Evolutionary conservation across 2,888 invertebrate genomes (phyloP), one percentile per base, ranked within the genome.

Genomic region (Himalopsyche tibetana): DNA sequence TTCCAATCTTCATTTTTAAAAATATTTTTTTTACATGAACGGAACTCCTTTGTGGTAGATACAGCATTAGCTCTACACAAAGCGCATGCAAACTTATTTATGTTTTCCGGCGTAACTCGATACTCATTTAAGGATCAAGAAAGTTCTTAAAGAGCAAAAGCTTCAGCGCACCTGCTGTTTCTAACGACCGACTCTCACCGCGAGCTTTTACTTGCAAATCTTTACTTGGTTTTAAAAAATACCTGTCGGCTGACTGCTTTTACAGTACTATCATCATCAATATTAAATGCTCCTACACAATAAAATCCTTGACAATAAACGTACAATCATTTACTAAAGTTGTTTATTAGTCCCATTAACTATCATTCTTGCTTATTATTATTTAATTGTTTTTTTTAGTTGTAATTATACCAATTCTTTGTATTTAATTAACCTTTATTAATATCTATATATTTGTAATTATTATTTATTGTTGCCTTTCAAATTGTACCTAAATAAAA

Each of bases 81-180:
- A 79, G 40, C 79, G 42, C 17, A 45, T 12, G 81, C 12, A 81
- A 51, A 79, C 84, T 84, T 82, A 85, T 85, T 84, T 85, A 85
- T 82, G 82, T 69, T 74, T 63, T 82, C 63, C 79, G 56, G 56
- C 55, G 86, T 63, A 83, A 84, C 86, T 86, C 55, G 28, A 51
- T 45, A 74, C 82, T 86, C 55, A 55, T 80, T 84, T 28, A 55
- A 80, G 84, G 82, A 81, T 55, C 83, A 84, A 40, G 69, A 84
- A 84, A 51, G 84, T 86, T 85, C 84, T 86, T 86, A 83, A 82
- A 28, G 28, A 81, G 63, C 55, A 84, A 69, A 80, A 51, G 55
- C 83, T 84, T 84, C 63, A 82, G 79, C 51, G 55, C 86, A 86
- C 86, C 86, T 86, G 86, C 84, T 82, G 74, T 36, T 38, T 63